Evolutionary conservation across 2,888 invertebrate species (phyloP).

Genomic region (Epirrhoe alternata): DNA sequence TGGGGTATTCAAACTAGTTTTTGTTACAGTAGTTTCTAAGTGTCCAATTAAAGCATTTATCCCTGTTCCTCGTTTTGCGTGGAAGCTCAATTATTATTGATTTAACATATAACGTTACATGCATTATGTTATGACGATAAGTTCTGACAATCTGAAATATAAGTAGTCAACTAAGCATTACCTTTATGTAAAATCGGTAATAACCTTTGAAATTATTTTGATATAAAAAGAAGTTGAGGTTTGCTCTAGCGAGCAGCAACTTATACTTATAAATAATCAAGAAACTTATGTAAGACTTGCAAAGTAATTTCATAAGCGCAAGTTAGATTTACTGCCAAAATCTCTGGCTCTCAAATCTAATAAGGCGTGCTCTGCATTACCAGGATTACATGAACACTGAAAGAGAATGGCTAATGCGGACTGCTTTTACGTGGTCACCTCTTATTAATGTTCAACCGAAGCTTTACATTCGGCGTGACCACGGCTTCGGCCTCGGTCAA

Average conservation of each 20-base stretch:
- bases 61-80: neutral
- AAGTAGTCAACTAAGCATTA: too few relatives aligned
- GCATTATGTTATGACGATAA: too few relatives aligned
- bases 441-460: slow-evolving; percentile 19
- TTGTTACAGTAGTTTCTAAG: slow-evolving; percentile 8
- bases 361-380: slow-evolving; percentile 33
- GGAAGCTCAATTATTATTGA: neutral
- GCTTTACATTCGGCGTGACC: slow-evolving; percentile 2
- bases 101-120: neutral
- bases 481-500: neutral
- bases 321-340: slow-evolving; percentile 11
- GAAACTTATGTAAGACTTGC: slow-evolving; percentile 7
- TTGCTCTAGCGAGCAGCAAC: too few relatives aligned
- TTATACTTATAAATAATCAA: slow-evolving; percentile 5
- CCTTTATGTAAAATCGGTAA: too few relatives aligned
- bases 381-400: slow-evolving; percentile 34
- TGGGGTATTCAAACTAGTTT: slow-evolving; percentile 10
- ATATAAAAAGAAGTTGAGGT: too few relatives aligned
- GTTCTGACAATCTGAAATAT: too few relatives aligned
- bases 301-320: slow-evolving; percentile 23
- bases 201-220: too few relatives aligned
- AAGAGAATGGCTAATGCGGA: slow-evolving; percentile 39
- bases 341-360: slow-evolving; percentile 24
- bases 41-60: slow-evolving; percentile 4
- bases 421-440: slow-evolving; percentile 41